phyloP scores from a whole-genome alignment of 1,140 invertebrate species.

The Mesaphorura yosii region DNA sequence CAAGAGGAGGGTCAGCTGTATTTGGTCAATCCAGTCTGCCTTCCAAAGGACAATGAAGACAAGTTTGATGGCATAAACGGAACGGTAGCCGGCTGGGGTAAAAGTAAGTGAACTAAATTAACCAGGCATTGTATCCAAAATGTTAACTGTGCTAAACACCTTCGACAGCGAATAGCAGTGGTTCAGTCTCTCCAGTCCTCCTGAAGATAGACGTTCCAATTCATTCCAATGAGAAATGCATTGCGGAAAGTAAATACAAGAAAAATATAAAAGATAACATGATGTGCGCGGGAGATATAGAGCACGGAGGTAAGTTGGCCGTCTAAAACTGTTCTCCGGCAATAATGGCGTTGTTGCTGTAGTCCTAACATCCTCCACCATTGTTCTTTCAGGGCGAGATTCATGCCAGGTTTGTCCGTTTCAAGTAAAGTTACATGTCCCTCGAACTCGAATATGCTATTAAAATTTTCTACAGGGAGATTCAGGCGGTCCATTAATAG shows the following conservation, averaged over 20 bases:
- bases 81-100: conserved; percentile 5
- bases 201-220: conserved; percentile 16
- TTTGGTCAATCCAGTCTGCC: conserved; percentile 9
- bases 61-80: conserved; percentile 5
- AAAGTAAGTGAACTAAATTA: too few species aligned
- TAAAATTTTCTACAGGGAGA: conserved; percentile 7
- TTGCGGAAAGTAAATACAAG: conserved; percentile 1
- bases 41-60: conserved; percentile 9
- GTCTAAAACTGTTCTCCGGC: too few species aligned
- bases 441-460: not conserved
- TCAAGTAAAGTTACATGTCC: too few species aligned
- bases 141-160: too few species aligned
- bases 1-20: not conserved
- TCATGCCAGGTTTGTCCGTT: not conserved
- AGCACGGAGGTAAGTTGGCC: not conserved
- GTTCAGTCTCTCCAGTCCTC: conserved; percentile 12
- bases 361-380: not conserved
- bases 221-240: conserved; percentile 12
- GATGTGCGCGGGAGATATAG: conserved; percentile 1
- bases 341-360: too few species aligned
- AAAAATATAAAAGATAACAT: conserved; percentile 1
- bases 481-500: conserved; percentile 1
- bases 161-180: not conserved
- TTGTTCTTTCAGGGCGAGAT: not conserved
- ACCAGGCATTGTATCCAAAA: too few species aligned